Evolutionary conservation across 2,113 vertebrate genomes (phyloP).

Genomic region (Dendrocopos noguchii): DNA sequence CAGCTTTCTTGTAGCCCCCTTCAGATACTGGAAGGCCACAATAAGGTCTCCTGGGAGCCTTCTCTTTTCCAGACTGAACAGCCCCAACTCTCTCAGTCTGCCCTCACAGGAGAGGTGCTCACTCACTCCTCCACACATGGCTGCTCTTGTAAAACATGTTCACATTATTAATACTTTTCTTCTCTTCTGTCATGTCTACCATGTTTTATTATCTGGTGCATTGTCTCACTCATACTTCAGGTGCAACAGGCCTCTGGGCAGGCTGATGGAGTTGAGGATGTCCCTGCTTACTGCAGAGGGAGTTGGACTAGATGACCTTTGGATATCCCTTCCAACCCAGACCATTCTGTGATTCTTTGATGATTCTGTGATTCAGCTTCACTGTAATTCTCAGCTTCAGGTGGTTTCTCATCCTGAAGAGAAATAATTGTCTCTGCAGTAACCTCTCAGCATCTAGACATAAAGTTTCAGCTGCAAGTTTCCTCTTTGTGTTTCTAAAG

Average conservation of each 20-base stretch:
- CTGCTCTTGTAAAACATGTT: conserved; percentile 22
- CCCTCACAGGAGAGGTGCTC: background rate
- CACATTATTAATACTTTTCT: background rate
- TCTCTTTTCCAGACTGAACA: no score
- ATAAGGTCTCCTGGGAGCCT: no score
- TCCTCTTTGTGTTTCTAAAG: background rate
- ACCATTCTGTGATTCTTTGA: no score
- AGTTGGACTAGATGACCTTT: no score
- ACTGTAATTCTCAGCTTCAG: background rate
- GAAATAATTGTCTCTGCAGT: background rate
- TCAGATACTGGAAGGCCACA: no score
- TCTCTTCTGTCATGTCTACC: background rate
- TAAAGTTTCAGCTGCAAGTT: background rate
- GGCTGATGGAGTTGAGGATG: no score
- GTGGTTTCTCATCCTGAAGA: background rate
- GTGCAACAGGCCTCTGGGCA: no score
- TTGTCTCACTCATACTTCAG: background rate
- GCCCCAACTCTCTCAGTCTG: no score
- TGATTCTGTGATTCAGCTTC: background rate
- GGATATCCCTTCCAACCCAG: no score
- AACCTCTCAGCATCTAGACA: background rate
- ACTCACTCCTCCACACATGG: conserved; percentile 10
- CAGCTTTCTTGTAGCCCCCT: no score
- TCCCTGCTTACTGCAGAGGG: no score
- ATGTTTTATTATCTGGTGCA: background rate